Evolutionary conservation across 2,797 vertebrate genomes (phyloP), one percentile per base, ranked within the genome.

Genomic region (Syngnathus rostellatus): DNA sequence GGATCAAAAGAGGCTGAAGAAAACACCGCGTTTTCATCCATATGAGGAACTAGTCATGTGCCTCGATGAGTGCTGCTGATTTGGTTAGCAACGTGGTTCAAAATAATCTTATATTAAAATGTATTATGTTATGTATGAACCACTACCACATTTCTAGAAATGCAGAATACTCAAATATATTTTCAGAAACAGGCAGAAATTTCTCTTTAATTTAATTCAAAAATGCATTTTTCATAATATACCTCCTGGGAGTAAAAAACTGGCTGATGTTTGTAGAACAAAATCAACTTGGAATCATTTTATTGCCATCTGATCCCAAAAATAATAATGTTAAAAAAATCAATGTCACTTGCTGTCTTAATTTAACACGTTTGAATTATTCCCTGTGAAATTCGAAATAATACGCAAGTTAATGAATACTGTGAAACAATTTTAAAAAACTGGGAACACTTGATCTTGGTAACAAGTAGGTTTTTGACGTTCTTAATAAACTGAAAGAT

Each of bases 321-420:
- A 53, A 53, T 53, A 53, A 21, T 23, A 7, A 23, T 10, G 10
- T 5, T n/a, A 60, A 67, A 8, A 38, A 63, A 73, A 41, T 65
- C 25, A 9, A 43, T 77, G 68, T 83, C 77, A 74, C 67, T 82
- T 67, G 62, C 61, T 5, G 19, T 10, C 74, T 69, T 80, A 83
- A 83, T 80, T 85, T 70, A 77, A 75, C 53, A 16, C 2, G 16
- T 71, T 78, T 81, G 74, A 85, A 66, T 69, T 77, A 66, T 85
- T 86, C 72, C 78, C 79, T 31, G 31, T 31, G 31, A 31, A 31
- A 31, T 31, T 31, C 31, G 0, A 31, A 31, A 31, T 31, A 31
- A 31, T 31, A 31, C 31, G 3, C 31, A 31, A 4, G 3, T 3
- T 31, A 4, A 31, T 31, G 31, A 31, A 31, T 31, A 31, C 31